Evolutionary conservation across 37 sponge, comb jelly and placozoan genomes (phyloP), one percentile per base, ranked within the genome.

Genomic region (Halichondria panicea): DNA sequence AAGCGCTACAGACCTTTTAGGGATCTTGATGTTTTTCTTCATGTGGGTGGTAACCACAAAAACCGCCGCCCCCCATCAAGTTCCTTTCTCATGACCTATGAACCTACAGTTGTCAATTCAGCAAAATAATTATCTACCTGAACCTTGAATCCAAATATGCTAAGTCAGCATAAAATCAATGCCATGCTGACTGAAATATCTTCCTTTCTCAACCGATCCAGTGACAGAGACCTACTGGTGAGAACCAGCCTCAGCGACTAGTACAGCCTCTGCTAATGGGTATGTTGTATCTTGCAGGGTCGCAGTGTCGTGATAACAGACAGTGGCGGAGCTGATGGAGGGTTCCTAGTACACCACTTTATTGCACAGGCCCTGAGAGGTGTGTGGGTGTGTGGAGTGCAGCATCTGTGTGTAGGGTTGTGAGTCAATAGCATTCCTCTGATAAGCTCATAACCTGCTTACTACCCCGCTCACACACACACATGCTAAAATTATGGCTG

Each of bases 261-360:
- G 27, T 59, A 22, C 60, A 12, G 27, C 27, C 27, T 63, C 19
- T 34, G 27, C 3, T 28, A 21, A 53, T 54, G 0, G 48, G 50
- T 37, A 42, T 70, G 18, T 7, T 19, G 45, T 48, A 1, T 56
- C 22, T 34, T 50, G 25, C 44, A 85, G 85, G 73, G 73, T 32
- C 13, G 61, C 34, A 38, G 33, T 18, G 76, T 87, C 22, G 18
- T 87, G 24, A 24, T 87, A 4, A 66, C 80, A 18, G 87, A 87
- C 31, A 45, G 55, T 8, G 1, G 42, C 13, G 33, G n/a, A n/a
- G n/a, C 75, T 37, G 66, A 84, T 43, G 87, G 87, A 4, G 33
- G 77, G 13, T 91, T 84, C 35, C 67, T 91, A 21, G 11, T 82
- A 1, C 91, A 91, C 46, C 83, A 91, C 54, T 91, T 86, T 58